Base-by-base conservation (phyloP, 2,888 invertebrate genomes). In the Drosophila meridiana region DNA sequence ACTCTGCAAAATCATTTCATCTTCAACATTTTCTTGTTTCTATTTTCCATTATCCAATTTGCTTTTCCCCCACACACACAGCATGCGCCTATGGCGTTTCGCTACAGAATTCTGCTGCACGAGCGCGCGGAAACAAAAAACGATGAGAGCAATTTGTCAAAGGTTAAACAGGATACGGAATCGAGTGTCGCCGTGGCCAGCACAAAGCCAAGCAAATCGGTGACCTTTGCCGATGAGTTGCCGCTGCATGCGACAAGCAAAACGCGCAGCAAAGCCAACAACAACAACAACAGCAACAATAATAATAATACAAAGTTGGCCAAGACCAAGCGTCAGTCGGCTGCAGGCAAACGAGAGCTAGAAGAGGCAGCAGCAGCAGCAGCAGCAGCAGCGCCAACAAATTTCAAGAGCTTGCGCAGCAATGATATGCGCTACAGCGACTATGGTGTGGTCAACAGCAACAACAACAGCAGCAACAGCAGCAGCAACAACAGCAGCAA, bases 61-160 rank as follows among this genome's bases (percentile, higher is more conserved):
- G 14, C 6, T 26, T 32, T 45, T 58, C 63, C 55, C 30, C 55
- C 1, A 13, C 6, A 1, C 43, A 20, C 7, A 8, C 93, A 96
- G 96, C 93, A 94, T 52, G 94, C 94, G 63, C 96, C 96, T 14
- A 94, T 96, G 94, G 93, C 94, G 68, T 95, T 96, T 90, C 95
- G 94, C 92, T 96, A 95, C 91, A 94, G 95, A 52, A 95, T 96
- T 76, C 93, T 93, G 63, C 80, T 93, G 50, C 87, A 92, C 62
- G 90, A 81, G 62, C 83, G 78, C 36, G 82, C 76, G 14, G 50
- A 43, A 40, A 59, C 56, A 80, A 76, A 83, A 77, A 79, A 78
- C 70, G 71, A 82, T 20, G 85, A 85, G 56, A 78, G 78, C 64
- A 83, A 82, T 65, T 78, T 80, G 57, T 80, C 82, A 40, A 84